Evolutionary conservation across 1,140 invertebrate genomes (phyloP), one percentile per base, ranked within the genome.

Genomic region (Mercenaria mercenaria): DNA sequence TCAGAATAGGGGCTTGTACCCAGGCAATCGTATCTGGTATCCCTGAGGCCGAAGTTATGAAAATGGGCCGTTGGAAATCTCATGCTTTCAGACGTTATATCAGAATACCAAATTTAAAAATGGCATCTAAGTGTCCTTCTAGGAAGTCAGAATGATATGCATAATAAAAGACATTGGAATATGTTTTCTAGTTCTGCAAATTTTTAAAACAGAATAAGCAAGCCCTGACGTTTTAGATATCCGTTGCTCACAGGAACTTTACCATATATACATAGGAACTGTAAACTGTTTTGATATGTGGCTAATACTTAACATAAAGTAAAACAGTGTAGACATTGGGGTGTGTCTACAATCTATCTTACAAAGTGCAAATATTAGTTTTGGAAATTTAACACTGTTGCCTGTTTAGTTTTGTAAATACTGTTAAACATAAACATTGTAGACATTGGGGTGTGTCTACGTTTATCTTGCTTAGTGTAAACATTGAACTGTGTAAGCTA

Each of bases 61-160:
- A 47, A 52, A 47, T 79, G 47, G 39, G 76, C 1, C 41, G 76
- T 32, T 79, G 76, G 76, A 23, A 32, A 26, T 79, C 76, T 26
- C 41, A 79, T 47, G 76, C 76, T 18, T 79, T 79, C 47, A 79
- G 29, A 79, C 39, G 47, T 47, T 79, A 79, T 52, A 79, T 79
- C 47, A 43, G 76, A 18, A 20, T 79, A 18, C 47, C 76, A 0
- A 43, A 79, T 18, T 50, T 79, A 59, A 6, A 59, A 59, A 59
- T 59, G 52, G 52, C 52, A 59, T 11, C 52, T 76, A n/a, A n/a
- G n/a, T n/a, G n/a, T 11, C 20, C 52, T 59, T 11, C 52, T 6
- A 11, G 52, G 20, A 59, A 11, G 6, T 11, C 20, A 59, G 20
- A 6, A 59, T 11, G 8, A 11, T 11, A 11, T 59, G 6, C 52